Conservation (phyloP, 2,797 vertebrate species). For the Halcyon badia region DNA sequence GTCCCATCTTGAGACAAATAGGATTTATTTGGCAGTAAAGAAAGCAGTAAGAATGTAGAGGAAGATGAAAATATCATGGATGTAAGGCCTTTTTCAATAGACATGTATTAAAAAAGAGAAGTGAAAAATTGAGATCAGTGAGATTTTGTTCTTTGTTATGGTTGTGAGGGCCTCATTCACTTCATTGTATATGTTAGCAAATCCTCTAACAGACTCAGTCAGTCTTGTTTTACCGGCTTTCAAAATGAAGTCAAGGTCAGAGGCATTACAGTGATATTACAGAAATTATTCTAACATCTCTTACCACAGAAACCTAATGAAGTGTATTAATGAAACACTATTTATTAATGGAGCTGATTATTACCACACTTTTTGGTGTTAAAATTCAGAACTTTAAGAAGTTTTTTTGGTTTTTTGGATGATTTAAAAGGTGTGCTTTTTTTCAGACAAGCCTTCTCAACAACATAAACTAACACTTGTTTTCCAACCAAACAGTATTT, state of each 20-base stretch:
- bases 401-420: neutral
- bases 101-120: neutral
- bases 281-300: neutral
- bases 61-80: neutral
- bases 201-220: neutral
- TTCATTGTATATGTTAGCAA: neutral
- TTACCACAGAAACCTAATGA: neutral
- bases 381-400: neutral
- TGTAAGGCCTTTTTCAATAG: neutral
- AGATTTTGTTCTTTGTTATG: neutral
- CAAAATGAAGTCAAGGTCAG: neutral
- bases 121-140: neutral
- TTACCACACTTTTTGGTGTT: neutral
- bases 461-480: neutral
- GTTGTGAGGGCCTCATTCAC: neutral
- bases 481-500: neutral
- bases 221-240: neutral
- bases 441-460: neutral
- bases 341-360: neutral
- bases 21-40: neutral
- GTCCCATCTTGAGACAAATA: neutral
- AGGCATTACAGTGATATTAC: neutral
- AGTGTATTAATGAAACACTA: neutral
- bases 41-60: neutral
- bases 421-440: neutral